phyloP scores from a whole-genome alignment of 2,113 vertebrate species.

The Tamias sibiricus region DNA sequence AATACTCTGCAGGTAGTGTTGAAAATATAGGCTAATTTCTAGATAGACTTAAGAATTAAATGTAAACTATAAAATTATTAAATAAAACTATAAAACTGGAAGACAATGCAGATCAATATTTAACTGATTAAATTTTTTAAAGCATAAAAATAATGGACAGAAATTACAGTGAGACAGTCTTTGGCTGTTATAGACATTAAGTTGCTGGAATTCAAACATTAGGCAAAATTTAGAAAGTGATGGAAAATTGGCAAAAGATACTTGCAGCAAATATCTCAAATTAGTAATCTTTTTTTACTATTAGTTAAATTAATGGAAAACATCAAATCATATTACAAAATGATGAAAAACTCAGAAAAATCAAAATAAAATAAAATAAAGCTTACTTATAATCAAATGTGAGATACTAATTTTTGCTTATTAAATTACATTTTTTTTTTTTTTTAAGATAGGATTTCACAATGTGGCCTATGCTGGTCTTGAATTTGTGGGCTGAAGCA shows the following conservation, averaged over 20 bases:
- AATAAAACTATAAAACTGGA: conserved; percentile 42
- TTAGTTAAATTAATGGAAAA: conserved; percentile 39
- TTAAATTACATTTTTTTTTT: background rate
- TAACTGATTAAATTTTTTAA: background rate
- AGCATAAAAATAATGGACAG: background rate
- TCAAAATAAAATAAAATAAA: conserved; percentile 6
- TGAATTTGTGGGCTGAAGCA: background rate
- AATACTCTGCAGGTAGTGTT: conserved; percentile 46
- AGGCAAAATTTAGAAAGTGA: conserved; percentile 15
- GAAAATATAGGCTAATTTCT: conserved; percentile 48
- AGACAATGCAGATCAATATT: conserved; percentile 44
- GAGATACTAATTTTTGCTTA: conserved; percentile 42
- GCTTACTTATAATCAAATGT: background rate
- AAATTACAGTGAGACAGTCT: background rate
- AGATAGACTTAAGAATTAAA: conserved; percentile 55
- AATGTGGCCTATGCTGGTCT: background rate
- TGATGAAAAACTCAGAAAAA: conserved; percentile 30
- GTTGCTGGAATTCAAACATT: background rate
- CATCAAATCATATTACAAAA: conserved; percentile 32
- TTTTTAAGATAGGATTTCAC: background rate
- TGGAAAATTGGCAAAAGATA: conserved; percentile 3
- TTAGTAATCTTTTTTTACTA: conserved; percentile 8
- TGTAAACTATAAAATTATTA: conserved; percentile 39
- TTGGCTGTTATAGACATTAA: background rate
- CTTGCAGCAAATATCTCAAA: conserved; percentile 34